These are phyloP conservation scores for Perca flavescens DNA, from an alignment of 2,113 vertebrate species.

Conservation along the genomic window DNA sequence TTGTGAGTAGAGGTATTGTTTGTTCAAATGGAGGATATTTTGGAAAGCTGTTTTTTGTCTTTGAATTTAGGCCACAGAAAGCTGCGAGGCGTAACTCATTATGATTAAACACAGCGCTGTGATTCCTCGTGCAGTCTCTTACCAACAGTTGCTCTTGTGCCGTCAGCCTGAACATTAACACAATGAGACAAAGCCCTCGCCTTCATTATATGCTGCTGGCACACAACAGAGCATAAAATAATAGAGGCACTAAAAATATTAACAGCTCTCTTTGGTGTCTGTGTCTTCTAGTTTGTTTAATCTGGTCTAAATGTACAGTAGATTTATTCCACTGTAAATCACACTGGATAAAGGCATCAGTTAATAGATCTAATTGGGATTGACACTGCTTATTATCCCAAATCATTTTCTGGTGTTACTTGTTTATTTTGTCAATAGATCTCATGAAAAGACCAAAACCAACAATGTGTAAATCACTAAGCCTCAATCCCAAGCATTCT, in stretches of 20 bases:
- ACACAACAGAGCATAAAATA: not conserved
- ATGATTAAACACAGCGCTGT: conserved; percentile 3
- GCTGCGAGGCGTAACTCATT: conserved; percentile 14
- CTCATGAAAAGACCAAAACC: not conserved
- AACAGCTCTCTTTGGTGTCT: not conserved
- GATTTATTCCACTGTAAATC: not conserved
- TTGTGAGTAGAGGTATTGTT: not conserved
- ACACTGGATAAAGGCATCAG: conserved; percentile 9
- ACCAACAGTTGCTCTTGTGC: conserved; percentile 23
- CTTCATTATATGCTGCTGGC: not conserved
- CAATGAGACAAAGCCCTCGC: conserved; percentile 1
- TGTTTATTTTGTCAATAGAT: not conserved
- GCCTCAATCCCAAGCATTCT: not conserved
- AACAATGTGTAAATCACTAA: not conserved
- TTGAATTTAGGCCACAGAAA: conserved; percentile 37
- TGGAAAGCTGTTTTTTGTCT: conserved; percentile 2
- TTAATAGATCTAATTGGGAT: not conserved
- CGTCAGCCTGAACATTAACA: conserved; percentile 19
- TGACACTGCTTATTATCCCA: not conserved
- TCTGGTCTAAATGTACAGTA: conserved; percentile 13
- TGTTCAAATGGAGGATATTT: not conserved
- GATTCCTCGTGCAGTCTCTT: not conserved
- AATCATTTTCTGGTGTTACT: not conserved
- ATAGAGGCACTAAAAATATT: conserved; percentile 18
- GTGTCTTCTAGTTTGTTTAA: not conserved